Conservation (phyloP, 1,140 invertebrate genomes). For the Halesus radiatus region DNA sequence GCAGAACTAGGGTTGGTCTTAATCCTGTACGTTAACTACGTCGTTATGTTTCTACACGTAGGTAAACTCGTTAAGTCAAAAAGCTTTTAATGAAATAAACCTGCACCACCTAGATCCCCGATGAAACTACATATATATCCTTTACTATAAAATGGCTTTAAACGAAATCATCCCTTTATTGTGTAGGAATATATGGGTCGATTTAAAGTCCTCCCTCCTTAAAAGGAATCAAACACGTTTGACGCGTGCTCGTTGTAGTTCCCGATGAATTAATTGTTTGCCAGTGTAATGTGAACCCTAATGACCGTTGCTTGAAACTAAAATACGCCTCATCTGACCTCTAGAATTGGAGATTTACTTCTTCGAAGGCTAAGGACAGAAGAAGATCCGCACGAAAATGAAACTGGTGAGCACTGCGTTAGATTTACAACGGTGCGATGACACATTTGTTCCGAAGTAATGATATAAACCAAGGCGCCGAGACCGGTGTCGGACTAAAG, state of each 20-base stretch:
- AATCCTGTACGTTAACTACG: too few relatives aligned
- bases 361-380: neutral
- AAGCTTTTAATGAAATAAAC: conserved; percentile 24
- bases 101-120: neutral
- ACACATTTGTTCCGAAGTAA: neutral
- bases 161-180: conserved; percentile 25
- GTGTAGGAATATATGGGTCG: neutral
- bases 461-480: neutral
- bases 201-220: neutral
- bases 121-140: neutral
- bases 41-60: too few relatives aligned
- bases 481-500: neutral
- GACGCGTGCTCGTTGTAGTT: neutral
- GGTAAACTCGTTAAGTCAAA: neutral
- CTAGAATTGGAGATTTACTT: conserved; percentile 13
- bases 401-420: neutral
- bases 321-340: neutral
- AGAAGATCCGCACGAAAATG: neutral
- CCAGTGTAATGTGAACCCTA: neutral
- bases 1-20: too few relatives aligned
- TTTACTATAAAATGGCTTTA: conserved; percentile 30
- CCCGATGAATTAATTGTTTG: neutral
- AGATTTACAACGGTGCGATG: conserved; percentile 2
- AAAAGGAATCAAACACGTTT: neutral
- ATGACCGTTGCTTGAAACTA: neutral